A percentile compares a stretch with the other conserved stretches of the same genome.
These are phyloP conservation scores for Podilymbus podiceps DNA, from an alignment of 2,113 vertebrate genomes.

Conservation along the genomic window DNA sequence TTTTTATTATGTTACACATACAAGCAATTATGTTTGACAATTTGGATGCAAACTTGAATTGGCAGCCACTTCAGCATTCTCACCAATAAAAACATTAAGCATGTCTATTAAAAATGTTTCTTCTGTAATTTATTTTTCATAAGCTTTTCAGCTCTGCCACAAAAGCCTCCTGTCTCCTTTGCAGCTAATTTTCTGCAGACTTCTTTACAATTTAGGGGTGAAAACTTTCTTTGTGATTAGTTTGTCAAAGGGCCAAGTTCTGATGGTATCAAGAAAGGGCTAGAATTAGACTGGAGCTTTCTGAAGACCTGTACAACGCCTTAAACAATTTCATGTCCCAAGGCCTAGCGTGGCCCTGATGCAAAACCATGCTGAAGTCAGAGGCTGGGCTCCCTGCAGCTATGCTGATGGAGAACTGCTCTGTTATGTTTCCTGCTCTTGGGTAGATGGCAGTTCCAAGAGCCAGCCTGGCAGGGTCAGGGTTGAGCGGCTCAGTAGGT, in stretches of 20 bases:
- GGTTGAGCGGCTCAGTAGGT: background rate
- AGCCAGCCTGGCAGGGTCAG: background rate
- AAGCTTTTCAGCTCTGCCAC: constrained; percentile 35
- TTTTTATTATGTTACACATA: constrained; percentile 54
- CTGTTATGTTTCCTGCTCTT: background rate
- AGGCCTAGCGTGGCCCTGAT: background rate
- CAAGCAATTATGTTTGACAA: constrained; percentile 65
- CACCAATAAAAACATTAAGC: constrained; percentile 60
- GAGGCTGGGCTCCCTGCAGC: background rate
- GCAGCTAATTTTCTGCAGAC: background rate
- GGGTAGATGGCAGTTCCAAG: no score
- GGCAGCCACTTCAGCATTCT: constrained; percentile 43
- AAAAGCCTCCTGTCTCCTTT: constrained; percentile 28
- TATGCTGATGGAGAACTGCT: background rate
- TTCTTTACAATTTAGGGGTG: background rate
- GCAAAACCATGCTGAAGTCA: background rate
- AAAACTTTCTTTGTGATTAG: background rate
- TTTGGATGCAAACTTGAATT: constrained; percentile 55
- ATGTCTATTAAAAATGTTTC: constrained; percentile 51
- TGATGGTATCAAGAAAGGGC: background rate
- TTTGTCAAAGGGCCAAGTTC: background rate
- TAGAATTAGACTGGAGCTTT: background rate
- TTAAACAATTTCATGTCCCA: background rate
- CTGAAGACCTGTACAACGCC: background rate
- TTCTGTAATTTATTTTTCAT: constrained; percentile 53